These are phyloP conservation scores for Drosophila eugracilis DNA, from an alignment of 1,140 invertebrate genomes.

Conservation along the genomic window DNA sequence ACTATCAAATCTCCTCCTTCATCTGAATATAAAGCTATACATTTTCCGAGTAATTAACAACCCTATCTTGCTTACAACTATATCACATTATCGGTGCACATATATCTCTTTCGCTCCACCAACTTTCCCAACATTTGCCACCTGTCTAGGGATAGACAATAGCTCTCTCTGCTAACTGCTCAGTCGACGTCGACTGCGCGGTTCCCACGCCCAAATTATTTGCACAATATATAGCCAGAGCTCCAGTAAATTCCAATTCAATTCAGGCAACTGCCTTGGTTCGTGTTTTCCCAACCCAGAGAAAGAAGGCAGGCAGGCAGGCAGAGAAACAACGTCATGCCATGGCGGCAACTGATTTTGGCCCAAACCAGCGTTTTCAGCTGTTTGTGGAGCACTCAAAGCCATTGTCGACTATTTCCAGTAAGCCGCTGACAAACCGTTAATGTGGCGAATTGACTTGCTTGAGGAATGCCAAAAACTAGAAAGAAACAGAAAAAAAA, in stretches of 20 bases:
- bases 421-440: conserved; percentile 48
- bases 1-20: not conserved
- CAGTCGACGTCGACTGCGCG: conserved; percentile 9
- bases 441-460: conserved; percentile 68
- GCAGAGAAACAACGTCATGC: too few species aligned
- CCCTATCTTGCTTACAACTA: conserved; percentile 23
- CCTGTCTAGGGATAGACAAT: conserved; percentile 39
- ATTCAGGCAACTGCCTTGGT: conserved; percentile 53
- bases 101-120: conserved; percentile 16
- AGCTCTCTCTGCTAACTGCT: conserved; percentile 18
- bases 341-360: conserved; percentile 28
- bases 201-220: conserved; percentile 75
- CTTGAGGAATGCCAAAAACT: conserved; percentile 38
- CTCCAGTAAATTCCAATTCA: conserved; percentile 74
- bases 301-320: conserved; percentile 8
- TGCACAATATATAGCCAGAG: conserved; percentile 60
- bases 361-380: conserved; percentile 25
- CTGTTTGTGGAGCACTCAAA: conserved; percentile 39
- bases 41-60: conserved; percentile 18
- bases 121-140: conserved; percentile 61
- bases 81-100: conserved; percentile 44
- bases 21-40: not conserved
- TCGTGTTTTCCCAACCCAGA: conserved; percentile 76
- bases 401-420: conserved; percentile 41
- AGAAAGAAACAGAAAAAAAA: conserved; percentile 1